Evolutionary conservation across 2,797 vertebrate species (phyloP).

Genomic region (Decapterus maruadsi): DNA sequence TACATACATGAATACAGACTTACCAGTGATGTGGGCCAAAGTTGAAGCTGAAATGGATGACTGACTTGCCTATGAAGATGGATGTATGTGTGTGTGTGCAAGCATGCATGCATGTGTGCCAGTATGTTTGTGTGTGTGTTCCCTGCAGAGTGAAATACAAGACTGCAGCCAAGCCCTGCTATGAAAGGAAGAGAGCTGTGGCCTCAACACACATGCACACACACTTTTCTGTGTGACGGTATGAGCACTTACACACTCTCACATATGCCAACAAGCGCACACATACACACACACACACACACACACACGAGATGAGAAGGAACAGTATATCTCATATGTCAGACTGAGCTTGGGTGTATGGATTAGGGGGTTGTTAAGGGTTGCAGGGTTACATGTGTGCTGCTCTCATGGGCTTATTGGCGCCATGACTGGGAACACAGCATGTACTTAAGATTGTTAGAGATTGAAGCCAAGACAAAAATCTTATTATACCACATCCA

Average conservation of each 20-base stretch:
- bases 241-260: conserved; percentile 20
- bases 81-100: conserved; percentile 34
- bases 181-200: conserved; percentile 47
- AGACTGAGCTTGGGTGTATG: conserved; percentile 41
- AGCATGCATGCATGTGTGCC: not conserved
- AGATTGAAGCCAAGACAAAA: conserved; percentile 46
- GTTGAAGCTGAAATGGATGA: conserved; percentile 76
- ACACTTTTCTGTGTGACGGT: conserved; percentile 27
- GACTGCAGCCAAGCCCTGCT: conserved; percentile 51
- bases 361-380: conserved; percentile 54
- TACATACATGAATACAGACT: conserved; percentile 72
- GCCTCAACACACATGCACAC: conserved; percentile 29
- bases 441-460: conserved; percentile 61
- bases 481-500: conserved; percentile 50
- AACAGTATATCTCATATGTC: conserved; percentile 56
- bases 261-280: conserved; percentile 12
- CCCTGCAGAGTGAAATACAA: conserved; percentile 69
- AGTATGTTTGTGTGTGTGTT: conserved; percentile 28
- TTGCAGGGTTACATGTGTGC: conserved; percentile 62
- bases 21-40: conserved; percentile 75
- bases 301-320: conserved; percentile 16
- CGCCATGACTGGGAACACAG: conserved; percentile 59
- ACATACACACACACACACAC: not conserved
- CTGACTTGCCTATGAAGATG: conserved; percentile 66
- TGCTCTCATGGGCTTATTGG: conserved; percentile 66